Conservation (phyloP, 2,888 invertebrate species). For the Aphidoletes aphidimyza region DNA sequence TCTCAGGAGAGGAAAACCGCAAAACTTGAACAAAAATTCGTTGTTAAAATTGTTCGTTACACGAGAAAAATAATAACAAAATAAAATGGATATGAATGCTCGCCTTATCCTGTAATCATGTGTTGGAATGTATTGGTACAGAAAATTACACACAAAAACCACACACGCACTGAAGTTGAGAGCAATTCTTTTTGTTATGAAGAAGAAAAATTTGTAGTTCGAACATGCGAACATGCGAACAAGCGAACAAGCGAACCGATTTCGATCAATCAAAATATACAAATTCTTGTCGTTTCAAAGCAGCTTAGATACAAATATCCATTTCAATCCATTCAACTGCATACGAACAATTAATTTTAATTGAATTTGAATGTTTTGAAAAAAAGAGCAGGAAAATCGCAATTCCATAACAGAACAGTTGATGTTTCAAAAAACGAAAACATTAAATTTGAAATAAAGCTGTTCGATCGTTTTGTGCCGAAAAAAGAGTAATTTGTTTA, state of each 20-base stretch:
- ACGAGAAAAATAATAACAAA: background rate
- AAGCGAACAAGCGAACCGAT: background rate
- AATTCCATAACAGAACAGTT: background rate
- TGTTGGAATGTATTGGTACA: background rate
- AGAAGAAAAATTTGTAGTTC: background rate
- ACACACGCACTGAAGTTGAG: background rate
- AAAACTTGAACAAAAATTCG: slow-evolving; percentile 8
- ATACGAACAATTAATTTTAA: slow-evolving; percentile 35
- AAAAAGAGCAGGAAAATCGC: too few relatives aligned
- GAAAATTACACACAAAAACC: slow-evolving; percentile 29
- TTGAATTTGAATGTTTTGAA: slow-evolving; percentile 39
- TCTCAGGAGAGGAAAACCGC: slow-evolving; percentile 37
- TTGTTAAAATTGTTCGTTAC: background rate
- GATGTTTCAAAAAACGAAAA: background rate
- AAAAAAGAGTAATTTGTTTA: too few relatives aligned
- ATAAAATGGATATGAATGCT: background rate
- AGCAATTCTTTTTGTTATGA: background rate
- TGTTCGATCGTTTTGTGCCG: too few relatives aligned
- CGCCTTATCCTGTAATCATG: slow-evolving; percentile 7
- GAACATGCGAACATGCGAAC: background rate
- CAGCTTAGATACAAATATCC: background rate
- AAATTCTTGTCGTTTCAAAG: background rate
- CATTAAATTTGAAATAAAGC: background rate
- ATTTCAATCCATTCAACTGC: slow-evolving; percentile 5
- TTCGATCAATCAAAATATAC: background rate